Evolutionary conservation across 2,888 invertebrate genomes (phyloP), one percentile per base, ranked within the genome.

Genomic region (Hydrotaea diabolus): DNA sequence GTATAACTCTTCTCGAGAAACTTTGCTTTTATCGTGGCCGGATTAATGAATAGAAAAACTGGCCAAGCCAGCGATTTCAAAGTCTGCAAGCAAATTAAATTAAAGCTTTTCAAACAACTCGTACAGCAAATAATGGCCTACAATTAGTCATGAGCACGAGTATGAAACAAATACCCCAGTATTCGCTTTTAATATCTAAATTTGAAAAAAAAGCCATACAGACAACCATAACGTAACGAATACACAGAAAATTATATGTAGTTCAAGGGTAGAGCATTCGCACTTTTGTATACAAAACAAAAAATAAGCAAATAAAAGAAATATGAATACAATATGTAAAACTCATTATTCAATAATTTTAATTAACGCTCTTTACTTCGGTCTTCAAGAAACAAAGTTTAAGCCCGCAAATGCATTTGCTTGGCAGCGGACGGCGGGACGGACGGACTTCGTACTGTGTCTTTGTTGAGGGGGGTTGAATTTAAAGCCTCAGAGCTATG

Each of bases 191-290:
- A 21, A 7, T 43, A 23, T 69, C 26, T 62, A 15, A 46, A 69
- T 46, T 69, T 21, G 8, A 66, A 66, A 66, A 15, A 17, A 8
- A 62, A 31, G 36, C 62, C 7, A 31, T n/a, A 31, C 59, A 59
- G 26, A 13, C 59, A 19, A 19, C 59, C 59, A 64, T 17, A 64
- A n/a, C 11, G 8, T 36, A 64, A 36, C 39, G 64, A n/a, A n/a
- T n/a, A n/a, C n/a, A n/a, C n/a, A n/a, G n/a, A n/a, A n/a, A 64
- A 62, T 21, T 57, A 82, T n/a, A 85, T 85, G 74, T 82, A 71
- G 85, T 80, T 85, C 85, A 85, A 85, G 85, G 85, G 31, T 74
- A 74, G 43, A 15, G 46, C 72, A 85, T 71, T 85, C 77, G 82
- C 82, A 85, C 82, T 82, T 79, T 43, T 83, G 59, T 57, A 72